Evolutionary conservation across 1,140 invertebrate species (phyloP).

Genomic region (Adelges cooleyi): DNA sequence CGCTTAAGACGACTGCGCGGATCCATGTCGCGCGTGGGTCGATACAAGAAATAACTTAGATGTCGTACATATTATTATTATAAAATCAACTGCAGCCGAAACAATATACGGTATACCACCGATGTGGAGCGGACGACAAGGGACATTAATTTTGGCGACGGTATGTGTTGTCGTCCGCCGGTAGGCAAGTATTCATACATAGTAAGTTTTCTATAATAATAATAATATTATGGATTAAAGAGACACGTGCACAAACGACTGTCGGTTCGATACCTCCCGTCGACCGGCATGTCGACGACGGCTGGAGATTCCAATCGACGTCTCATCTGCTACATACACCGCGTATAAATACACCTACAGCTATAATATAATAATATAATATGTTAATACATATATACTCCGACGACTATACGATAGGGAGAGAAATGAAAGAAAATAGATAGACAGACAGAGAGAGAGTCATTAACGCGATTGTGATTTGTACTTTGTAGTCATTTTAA

Average conservation of each 20-base stretch:
- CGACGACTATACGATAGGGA: background rate
- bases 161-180: background rate
- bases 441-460: background rate
- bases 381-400: background rate
- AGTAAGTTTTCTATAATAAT: too few species aligned
- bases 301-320: background rate
- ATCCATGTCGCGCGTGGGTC: too few species aligned
- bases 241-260: background rate
- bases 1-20: too few species aligned
- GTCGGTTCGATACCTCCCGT: background rate
- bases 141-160: too few species aligned
- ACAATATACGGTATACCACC: too few species aligned
- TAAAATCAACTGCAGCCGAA: too few species aligned
- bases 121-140: too few species aligned
- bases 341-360: background rate
- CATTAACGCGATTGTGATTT: conserved; percentile 15
- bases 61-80: too few species aligned
- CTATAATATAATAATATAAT: background rate
- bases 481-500: conserved; percentile 22
- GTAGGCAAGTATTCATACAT: background rate
- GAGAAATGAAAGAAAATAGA: too few species aligned
- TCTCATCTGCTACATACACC: background rate
- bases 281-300: background rate
- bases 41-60: too few species aligned
- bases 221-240: too few species aligned